Base-by-base conservation (phyloP, 2,888 invertebrate species). In the Protophormia terraenovae region DNA sequence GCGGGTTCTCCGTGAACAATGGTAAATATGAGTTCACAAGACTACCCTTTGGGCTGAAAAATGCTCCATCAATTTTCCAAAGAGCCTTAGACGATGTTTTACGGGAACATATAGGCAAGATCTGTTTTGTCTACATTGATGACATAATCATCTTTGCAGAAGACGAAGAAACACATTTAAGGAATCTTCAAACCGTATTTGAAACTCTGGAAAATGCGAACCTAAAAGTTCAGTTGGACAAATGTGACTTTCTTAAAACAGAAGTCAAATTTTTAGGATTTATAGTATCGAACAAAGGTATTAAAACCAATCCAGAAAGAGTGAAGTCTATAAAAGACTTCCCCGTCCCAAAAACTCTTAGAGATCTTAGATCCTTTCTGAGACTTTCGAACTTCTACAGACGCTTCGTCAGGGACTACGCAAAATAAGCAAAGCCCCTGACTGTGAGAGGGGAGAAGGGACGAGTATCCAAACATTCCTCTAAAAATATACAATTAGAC, bases 181-280 rank as follows among this genome's bases (percentile, higher is more conserved):
- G 12, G 19, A 24, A 50, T 24, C 50, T 50, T 24, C 19, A 50
- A 22, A 12, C 12, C 10, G 22, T 50, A 50, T 50, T 50, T 22
- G 12, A 50, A 22, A 24, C 22, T 12, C 12, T 50, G 22, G 50
- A 50, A 24, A 5, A 19, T 22, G 22, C 22, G 1, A 50, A 50
- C 50, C 50, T 50, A 22, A 50, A 50, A 50, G 50, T 50, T 50
- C 2, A 50, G 22, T 24, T 50, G 10, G 12, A 50, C 5, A 50
- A 50, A 24, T 50, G 50, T 16, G 45, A 45, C n/a, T 45, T 45
- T 41, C 22, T 64, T 22, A 64, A 38, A 38, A 24, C 38, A 14
- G 64, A 41, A 14, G 24, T 64, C 41, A 2, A 60, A 35, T 64
- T 64, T 64, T 50, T 47, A 50, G 47, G 67, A 67, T 67, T 67